Percentiles rank a stretch among this genome's conserved stretches.
phyloP scores from a whole-genome alignment of 2,888 invertebrate genomes.

The Drosophila aldrichi region DNA sequence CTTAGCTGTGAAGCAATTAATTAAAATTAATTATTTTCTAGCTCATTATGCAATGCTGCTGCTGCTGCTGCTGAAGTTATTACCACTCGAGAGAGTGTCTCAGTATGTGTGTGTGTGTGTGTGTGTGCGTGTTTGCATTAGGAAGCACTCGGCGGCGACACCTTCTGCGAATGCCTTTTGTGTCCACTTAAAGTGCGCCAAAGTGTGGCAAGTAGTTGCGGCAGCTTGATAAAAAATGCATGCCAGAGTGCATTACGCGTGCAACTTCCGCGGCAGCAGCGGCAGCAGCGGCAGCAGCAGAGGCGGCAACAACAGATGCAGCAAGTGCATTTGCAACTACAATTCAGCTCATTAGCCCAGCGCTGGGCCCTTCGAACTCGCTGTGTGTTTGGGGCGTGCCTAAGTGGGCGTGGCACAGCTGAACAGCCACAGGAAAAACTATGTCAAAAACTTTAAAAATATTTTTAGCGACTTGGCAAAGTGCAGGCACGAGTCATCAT shows the following conservation, averaged over 20 bases:
- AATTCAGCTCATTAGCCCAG: constrained; percentile 68
- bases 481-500: constrained; percentile 42
- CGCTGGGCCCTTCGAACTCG: constrained; percentile 54
- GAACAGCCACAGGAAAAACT: constrained; percentile 54
- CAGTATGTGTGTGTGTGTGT: too few relatives aligned
- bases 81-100: not conserved
- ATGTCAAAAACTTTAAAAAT: constrained; percentile 82
- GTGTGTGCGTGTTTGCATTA: not conserved
- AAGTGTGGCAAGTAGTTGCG: constrained; percentile 22
- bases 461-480: constrained; percentile 43
- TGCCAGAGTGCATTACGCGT: constrained; percentile 14
- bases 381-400: constrained; percentile 59
- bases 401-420: constrained; percentile 69
- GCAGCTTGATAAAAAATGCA: constrained; percentile 71
- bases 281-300: constrained; percentile 4
- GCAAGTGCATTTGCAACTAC: constrained; percentile 23
- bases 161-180: constrained; percentile 10
- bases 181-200: constrained; percentile 30
- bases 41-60: constrained; percentile 46
- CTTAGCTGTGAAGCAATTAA: constrained; percentile 15
- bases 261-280: not conserved
- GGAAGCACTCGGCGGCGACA: constrained; percentile 10
- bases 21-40: constrained; percentile 47
- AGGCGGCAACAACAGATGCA: constrained; percentile 9
- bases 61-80: not conserved